phyloP scores from a whole-genome alignment of 2,113 vertebrate genomes.

The Notechis scutatus region DNA sequence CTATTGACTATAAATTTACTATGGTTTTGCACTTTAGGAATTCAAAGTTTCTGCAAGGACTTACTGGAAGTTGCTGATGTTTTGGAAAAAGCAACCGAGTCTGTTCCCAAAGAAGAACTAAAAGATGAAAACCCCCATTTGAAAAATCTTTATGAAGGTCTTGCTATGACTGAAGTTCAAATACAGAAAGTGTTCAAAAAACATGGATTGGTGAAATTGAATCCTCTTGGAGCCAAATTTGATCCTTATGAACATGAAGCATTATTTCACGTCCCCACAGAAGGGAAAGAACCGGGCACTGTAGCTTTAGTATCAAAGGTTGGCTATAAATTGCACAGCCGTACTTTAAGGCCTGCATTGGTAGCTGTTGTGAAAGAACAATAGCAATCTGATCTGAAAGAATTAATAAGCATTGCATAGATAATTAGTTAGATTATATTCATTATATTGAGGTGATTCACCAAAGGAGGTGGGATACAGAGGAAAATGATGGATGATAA shows the following conservation, averaged over 20 bases:
- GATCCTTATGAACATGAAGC: conserved; percentile 97
- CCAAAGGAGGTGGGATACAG: not conserved
- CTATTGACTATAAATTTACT: not conserved
- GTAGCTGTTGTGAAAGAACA: conserved; percentile 91
- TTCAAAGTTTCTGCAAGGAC: conserved; percentile 97
- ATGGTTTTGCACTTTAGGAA: conserved; percentile 70
- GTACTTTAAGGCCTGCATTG: conserved; percentile 89
- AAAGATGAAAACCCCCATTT: conserved; percentile 86
- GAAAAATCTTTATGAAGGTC: conserved; percentile 92
- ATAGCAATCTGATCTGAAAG: conserved; percentile 52
- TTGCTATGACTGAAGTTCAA: conserved; percentile 90
- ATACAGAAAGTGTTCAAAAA: conserved; percentile 97
- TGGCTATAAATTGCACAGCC: conserved; percentile 93
- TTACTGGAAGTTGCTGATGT: conserved; percentile 94
- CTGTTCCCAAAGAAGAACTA: conserved; percentile 88
- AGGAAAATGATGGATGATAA: conserved; percentile 18
- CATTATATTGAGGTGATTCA: not conserved
- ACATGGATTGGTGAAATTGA: conserved; percentile 84
- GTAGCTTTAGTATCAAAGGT: conserved; percentile 90
- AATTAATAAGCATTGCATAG: conserved; percentile 43
- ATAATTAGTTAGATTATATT: conserved; percentile 41
- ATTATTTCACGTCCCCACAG: conserved; percentile 82
- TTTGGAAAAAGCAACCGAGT: conserved; percentile 92
- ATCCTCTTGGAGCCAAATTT: conserved; percentile 88
- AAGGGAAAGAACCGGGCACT: conserved; percentile 87